Evolutionary conservation across 2,888 invertebrate species (phyloP).

Genomic region (Melipona beecheii): DNA sequence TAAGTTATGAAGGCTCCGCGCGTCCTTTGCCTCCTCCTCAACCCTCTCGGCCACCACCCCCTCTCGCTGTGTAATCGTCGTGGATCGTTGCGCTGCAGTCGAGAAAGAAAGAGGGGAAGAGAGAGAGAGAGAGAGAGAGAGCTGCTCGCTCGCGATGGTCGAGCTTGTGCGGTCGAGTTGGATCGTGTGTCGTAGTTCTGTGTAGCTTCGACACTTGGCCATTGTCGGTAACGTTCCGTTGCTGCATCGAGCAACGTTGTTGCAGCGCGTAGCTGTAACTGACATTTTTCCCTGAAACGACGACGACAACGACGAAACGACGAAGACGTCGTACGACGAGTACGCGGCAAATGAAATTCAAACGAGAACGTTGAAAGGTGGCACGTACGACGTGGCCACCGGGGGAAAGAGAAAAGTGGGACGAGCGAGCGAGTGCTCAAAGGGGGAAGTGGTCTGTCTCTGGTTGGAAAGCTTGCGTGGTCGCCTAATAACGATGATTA

Average conservation of each 20-base stretch:
- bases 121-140: not conserved
- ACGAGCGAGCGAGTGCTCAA: constrained; percentile 2
- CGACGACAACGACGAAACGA: not conserved
- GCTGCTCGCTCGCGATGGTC: not conserved
- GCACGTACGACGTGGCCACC: constrained; percentile 6
- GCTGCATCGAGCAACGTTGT: constrained; percentile 1
- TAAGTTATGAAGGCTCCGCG: constrained; percentile 75
- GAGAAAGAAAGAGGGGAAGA: not conserved
- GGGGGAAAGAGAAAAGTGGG: constrained; percentile 22
- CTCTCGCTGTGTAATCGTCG: not conserved
- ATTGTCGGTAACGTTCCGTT: constrained; percentile 20
- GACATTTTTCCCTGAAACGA: constrained; percentile 52
- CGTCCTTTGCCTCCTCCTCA: constrained; percentile 58
- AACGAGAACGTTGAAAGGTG: constrained; percentile 23
- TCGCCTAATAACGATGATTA: constrained; percentile 49
- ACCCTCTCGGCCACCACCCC: constrained; percentile 19
- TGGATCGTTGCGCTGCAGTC: not conserved
- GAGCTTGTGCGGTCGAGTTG: not conserved
- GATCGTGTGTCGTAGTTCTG: not conserved
- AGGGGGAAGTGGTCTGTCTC: not conserved
- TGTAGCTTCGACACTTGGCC: constrained; percentile 18
- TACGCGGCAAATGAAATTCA: constrained; percentile 27
- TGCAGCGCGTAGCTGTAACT: constrained; percentile 16
- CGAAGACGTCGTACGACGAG: not conserved
- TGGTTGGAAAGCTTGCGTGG: constrained; percentile 32